phyloP scores from a whole-genome alignment of 2,888 invertebrate species.

The Campoletis raptor region DNA sequence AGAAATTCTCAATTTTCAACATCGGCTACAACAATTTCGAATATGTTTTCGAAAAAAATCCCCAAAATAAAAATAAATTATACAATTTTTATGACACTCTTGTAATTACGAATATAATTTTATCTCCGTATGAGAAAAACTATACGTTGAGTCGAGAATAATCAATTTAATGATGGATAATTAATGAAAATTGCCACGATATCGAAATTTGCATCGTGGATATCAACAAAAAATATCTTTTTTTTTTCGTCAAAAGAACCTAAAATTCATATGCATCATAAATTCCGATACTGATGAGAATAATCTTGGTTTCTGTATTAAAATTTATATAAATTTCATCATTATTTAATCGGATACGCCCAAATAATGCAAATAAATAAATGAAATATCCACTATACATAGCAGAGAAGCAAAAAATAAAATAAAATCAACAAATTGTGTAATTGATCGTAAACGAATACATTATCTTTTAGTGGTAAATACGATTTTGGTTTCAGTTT shows the following conservation, averaged over 20 bases:
- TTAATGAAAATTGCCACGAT: background rate
- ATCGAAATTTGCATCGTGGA: too few relatives aligned
- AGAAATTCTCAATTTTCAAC: background rate
- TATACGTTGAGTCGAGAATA: background rate
- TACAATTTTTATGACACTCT: background rate
- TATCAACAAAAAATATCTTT: too few relatives aligned
- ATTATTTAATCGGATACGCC: background rate
- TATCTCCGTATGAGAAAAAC: background rate
- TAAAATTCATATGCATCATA: too few relatives aligned
- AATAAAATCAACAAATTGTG: background rate
- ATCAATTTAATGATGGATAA: background rate
- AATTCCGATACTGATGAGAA: background rate
- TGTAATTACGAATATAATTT: background rate
- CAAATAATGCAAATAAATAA: background rate
- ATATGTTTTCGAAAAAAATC: background rate
- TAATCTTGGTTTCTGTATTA: background rate
- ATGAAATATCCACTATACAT: background rate
- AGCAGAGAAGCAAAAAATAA: background rate
- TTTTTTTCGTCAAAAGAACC: too few relatives aligned
- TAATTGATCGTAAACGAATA: conserved; percentile 9
- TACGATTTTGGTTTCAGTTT: conserved; percentile 5
- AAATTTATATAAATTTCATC: background rate
- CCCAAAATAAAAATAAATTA: background rate
- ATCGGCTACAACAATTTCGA: background rate
- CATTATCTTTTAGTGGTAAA: background rate